A percentile compares a stretch with the other conserved stretches of the same genome.
phyloP scores from a whole-genome alignment of 2,797 vertebrate genomes.

The Myotis myotis region DNA sequence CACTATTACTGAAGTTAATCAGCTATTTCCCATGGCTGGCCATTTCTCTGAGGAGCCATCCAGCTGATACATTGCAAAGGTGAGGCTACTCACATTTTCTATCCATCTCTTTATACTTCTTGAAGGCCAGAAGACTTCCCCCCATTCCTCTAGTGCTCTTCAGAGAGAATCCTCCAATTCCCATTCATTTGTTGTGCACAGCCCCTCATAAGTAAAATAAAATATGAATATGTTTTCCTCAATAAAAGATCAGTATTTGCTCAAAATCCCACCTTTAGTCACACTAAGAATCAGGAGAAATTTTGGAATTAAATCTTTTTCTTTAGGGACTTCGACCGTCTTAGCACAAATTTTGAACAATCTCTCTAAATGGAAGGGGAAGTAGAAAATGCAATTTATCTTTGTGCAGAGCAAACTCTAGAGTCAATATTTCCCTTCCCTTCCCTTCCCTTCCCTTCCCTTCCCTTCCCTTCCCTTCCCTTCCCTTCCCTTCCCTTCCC shows the following conservation, averaged over 20 bases:
- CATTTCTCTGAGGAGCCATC: background rate
- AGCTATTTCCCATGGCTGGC: background rate
- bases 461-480: accelerated
- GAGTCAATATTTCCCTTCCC: background rate
- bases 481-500: too few species aligned
- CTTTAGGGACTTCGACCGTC: background rate
- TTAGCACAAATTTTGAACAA: background rate
- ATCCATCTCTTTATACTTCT: background rate
- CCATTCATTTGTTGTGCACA: background rate
- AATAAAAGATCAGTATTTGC: background rate
- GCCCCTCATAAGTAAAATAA: background rate
- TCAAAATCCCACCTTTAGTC: background rate
- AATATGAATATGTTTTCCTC: background rate
- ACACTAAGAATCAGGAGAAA: background rate
- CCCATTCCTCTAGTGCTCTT: background rate
- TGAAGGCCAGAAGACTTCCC: background rate
- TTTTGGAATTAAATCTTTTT: background rate
- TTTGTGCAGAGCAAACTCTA: background rate
- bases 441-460: accelerated
- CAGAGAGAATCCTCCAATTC: background rate
- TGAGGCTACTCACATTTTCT: background rate
- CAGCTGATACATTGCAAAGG: background rate
- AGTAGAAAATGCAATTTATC: background rate
- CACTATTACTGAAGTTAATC: background rate
- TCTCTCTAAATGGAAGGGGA: background rate